phyloP scores from a whole-genome alignment of 2,888 invertebrate genomes.

The Zaprionus obscuricornis region DNA sequence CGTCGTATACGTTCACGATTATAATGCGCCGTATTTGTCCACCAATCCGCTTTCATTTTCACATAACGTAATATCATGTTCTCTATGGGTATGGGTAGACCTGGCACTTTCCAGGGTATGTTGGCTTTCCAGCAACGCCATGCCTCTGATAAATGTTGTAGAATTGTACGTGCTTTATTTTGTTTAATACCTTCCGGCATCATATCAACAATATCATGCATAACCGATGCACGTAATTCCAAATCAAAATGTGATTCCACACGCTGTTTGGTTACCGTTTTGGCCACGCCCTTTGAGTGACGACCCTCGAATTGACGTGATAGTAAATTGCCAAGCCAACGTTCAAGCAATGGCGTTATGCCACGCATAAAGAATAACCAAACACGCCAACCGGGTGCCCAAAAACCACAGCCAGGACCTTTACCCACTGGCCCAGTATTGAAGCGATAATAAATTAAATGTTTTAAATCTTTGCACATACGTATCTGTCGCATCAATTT shows the following conservation, averaged over 20 bases:
- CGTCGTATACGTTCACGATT: slow-evolving; percentile 99
- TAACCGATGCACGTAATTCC: slow-evolving; percentile 97
- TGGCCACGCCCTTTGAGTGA: slow-evolving; percentile 99
- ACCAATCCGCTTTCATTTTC: slow-evolving; percentile 99
- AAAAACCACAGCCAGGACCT: slow-evolving; percentile 99
- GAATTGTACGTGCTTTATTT: slow-evolving; percentile 99
- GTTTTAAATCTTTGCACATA: slow-evolving; percentile 99
- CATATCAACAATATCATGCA: slow-evolving; percentile 99
- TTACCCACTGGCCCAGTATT: slow-evolving; percentile 99
- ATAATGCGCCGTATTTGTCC: slow-evolving; percentile 99
- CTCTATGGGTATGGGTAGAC: slow-evolving; percentile 99
- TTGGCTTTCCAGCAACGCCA: slow-evolving; percentile 99
- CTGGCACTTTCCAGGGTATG: slow-evolving; percentile 99
- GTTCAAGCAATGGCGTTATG: slow-evolving; percentile 97
- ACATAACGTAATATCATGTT: slow-evolving; percentile 99
- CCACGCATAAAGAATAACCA: slow-evolving; percentile 99
- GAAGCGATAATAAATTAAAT: slow-evolving; percentile 99
- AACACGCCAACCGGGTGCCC: slow-evolving; percentile 99
- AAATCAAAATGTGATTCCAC: slow-evolving; percentile 99
- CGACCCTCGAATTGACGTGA: slow-evolving; percentile 99
- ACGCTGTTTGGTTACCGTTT: slow-evolving; percentile 99
- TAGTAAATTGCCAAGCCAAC: slow-evolving; percentile 99
- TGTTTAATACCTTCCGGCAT: slow-evolving; percentile 99
- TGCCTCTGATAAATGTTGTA: slow-evolving; percentile 99
- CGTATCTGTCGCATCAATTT: slow-evolving; percentile 99